Base-by-base conservation (phyloP, 2,113 vertebrate species). In the Arothron firmamentum region DNA sequence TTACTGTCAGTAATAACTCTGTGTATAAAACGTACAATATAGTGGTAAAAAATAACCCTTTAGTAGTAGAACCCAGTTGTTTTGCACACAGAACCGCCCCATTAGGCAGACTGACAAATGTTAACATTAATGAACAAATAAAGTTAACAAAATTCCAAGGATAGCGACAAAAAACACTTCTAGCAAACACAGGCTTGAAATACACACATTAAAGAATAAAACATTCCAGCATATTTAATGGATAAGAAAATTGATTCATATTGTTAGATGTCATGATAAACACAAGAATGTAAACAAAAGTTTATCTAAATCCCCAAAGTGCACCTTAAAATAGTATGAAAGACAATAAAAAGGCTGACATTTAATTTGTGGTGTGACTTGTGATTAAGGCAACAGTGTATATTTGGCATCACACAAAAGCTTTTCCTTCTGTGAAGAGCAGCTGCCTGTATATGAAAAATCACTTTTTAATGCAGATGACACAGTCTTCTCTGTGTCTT, bases 391-490 rank as follows among this genome's bases (percentile, higher is more conserved):
- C 34, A 38, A 38, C 34, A 38, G 34, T 54, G 58, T 68, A 62
- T 64, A 51, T 28, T 56, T 28, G 65, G 59, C 48, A 51, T 56
- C 50, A 57, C 19, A 49, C 21, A 57, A 55, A 75, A 84, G 69
- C 60, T 59, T 31, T 67, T 74, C 19, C 49, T 69, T 67, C 67
- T 62, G 68, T 61, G 53, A 70, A 20, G 28, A 70, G 62, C 61
- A 77, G 80, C 75, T 73, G 70, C 65, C 72, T 25, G 45, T 34
- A 63, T 65, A 72, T 48, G 9, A 56, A 56, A 49, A 42, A 25
- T 28, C 21, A 62, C 48, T 62, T 68, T 48, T 19, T 52, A 42
- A 16, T 9, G 34, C 11, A 12, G 34, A 0, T 18, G 31, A 73
- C 43, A 50, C 43, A 50, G 45, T 46, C 52, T 43, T 10, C 6